Conservation (phyloP, 1,140 invertebrate genomes). For the Centruroides sculpturatus region DNA sequence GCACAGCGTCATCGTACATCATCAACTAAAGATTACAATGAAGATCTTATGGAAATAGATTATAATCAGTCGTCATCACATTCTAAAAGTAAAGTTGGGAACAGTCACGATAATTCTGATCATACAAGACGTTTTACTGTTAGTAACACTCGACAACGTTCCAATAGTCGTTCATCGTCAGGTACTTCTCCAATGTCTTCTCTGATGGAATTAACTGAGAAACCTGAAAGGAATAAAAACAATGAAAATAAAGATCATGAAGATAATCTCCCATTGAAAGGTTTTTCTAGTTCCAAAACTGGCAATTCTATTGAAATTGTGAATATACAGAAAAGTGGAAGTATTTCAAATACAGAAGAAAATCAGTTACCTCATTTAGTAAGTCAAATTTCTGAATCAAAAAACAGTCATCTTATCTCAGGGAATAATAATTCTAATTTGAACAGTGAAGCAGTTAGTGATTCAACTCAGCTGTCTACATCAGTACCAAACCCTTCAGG, state of each 20-base stretch:
- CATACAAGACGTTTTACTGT: background rate
- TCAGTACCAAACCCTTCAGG: background rate
- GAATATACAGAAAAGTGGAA: too few species aligned
- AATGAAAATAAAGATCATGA: too few species aligned
- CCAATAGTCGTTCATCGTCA: background rate
- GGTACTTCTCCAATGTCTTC: background rate
- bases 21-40: constrained; percentile 6
- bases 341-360: too few species aligned
- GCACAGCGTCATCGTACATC: constrained; percentile 25
- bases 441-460: too few species aligned
- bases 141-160: background rate
- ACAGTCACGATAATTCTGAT: background rate
- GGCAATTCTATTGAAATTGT: too few species aligned
- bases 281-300: too few species aligned
- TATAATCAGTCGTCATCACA: constrained; percentile 1
- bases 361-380: too few species aligned
- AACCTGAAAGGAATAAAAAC: background rate
- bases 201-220: background rate
- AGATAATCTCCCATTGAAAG: too few species aligned
- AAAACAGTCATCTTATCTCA: too few species aligned
- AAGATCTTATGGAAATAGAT: constrained; percentile 22
- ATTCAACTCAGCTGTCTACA: background rate
- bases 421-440: too few species aligned
- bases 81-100: background rate
- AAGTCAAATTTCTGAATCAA: too few species aligned